phyloP scores from a whole-genome alignment of 2,888 invertebrate genomes.

The Pristionchus exspectatus region DNA sequence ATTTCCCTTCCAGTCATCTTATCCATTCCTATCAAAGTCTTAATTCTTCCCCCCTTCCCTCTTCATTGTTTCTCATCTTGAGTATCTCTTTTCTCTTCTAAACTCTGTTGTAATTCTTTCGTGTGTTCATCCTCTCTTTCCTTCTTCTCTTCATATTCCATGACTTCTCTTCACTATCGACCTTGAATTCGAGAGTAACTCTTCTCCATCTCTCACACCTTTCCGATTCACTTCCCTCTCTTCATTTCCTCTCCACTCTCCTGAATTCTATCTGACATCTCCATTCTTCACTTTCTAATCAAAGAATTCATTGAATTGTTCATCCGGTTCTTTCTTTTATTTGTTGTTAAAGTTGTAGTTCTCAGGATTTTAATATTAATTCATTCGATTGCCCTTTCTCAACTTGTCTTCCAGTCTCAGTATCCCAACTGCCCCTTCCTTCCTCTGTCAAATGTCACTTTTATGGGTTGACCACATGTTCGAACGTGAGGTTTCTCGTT shows the following conservation, averaged over 20 bases:
- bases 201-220: background rate
- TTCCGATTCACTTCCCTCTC: conserved; percentile 7
- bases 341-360: too few relatives aligned
- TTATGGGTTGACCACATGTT: conserved; percentile 6
- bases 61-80: background rate
- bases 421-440: background rate
- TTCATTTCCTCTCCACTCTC: background rate
- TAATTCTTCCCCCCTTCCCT: background rate
- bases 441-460: background rate
- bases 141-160: conserved; percentile 5
- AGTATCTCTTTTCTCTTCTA: background rate
- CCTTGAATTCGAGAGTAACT: conserved; percentile 31
- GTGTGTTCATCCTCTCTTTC: background rate
- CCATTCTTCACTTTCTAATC: background rate
- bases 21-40: conserved; percentile 7
- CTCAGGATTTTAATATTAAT: too few relatives aligned
- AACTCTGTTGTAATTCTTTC: conserved; percentile 1
- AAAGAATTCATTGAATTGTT: background rate
- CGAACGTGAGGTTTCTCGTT: background rate
- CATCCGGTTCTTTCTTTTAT: background rate
- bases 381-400: too few relatives aligned
- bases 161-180: conserved; percentile 41
- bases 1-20: background rate
- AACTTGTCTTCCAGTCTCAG: background rate
- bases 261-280: background rate